Percentiles rank a stretch among this genome's conserved stretches.
phyloP scores from a whole-genome alignment of 2,113 vertebrate genomes.

The Turnix velox region DNA sequence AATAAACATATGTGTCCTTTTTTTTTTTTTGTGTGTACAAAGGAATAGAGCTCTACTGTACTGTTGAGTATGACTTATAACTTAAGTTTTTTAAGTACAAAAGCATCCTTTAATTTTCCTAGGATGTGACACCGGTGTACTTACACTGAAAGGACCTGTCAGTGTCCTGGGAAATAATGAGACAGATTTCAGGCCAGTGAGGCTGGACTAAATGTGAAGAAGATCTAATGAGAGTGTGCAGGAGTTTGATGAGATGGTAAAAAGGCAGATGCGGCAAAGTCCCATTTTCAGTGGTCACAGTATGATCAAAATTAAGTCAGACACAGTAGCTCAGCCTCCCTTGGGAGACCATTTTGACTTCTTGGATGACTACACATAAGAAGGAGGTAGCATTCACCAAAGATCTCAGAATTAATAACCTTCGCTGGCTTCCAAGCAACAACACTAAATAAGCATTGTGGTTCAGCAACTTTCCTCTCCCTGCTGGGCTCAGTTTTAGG shows the following conservation, averaged over 20 bases:
- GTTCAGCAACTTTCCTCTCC: not conserved
- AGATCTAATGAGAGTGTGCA: not conserved
- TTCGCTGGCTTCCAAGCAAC: not conserved
- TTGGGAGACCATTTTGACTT: constrained; percentile 41
- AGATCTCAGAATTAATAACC: constrained; percentile 28
- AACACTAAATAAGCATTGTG: not conserved
- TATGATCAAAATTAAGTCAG: constrained; percentile 30
- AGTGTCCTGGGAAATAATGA: not conserved
- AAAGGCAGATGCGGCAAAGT: not conserved
- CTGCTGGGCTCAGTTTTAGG: not conserved
- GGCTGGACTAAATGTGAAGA: not conserved
- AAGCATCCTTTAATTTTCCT: not conserved
- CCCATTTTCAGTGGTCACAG: not conserved
- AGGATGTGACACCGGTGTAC: not conserved
- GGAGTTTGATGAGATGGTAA: not conserved
- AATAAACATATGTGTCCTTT: not conserved
- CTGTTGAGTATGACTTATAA: not conserved
- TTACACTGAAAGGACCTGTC: not conserved
- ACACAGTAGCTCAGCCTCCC: not conserved
- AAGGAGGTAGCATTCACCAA: not conserved
- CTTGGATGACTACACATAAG: constrained; percentile 37
- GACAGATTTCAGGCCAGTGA: not conserved
- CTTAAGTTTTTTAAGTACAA: not conserved
- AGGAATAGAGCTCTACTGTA: not conserved
- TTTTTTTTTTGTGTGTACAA: not conserved